Conservation (phyloP, 2,888 invertebrate genomes). For the Scrobipalpa atriplicella region DNA sequence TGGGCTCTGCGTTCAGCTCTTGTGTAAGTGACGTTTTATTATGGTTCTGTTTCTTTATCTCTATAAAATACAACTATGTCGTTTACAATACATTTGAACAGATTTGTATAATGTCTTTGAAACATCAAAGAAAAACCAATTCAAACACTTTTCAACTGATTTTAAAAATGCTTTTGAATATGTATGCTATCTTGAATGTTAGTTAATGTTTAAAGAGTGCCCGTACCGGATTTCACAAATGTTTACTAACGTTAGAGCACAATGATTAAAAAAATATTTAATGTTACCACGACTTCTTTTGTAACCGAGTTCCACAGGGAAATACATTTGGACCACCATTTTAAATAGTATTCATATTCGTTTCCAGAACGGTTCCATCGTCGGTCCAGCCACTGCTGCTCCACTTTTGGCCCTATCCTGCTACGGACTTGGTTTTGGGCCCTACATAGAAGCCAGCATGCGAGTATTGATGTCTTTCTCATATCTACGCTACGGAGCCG, state of each 20-base stretch:
- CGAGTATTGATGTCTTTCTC: conserved; percentile 80
- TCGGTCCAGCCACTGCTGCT: conserved; percentile 81
- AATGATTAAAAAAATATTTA: too few species aligned
- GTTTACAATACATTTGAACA: too few species aligned
- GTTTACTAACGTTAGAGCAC: too few species aligned
- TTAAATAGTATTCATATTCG: not conserved
- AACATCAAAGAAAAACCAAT: too few species aligned
- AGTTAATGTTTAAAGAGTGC: too few species aligned
- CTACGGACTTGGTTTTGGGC: conserved; percentile 85
- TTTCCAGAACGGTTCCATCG: conserved; percentile 83
- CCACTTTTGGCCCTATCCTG: conserved; percentile 82
- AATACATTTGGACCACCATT: not conserved
- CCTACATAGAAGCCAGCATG: conserved; percentile 79
- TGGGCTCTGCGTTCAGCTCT: conserved; percentile 84
- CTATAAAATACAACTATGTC: not conserved
- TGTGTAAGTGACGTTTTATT: too few species aligned
- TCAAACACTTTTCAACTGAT: too few species aligned
- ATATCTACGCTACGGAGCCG: conserved; percentile 87
- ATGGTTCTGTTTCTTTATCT: conserved; percentile 41
- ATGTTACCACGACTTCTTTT: too few species aligned
- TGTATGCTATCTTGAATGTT: too few species aligned
- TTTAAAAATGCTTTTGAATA: too few species aligned
- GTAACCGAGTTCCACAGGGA: not conserved
- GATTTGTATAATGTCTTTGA: too few species aligned
- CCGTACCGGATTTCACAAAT: too few species aligned